Evolutionary conservation across 2,888 invertebrate genomes (phyloP).

Genomic region (Temnothorax rugatulus): DNA sequence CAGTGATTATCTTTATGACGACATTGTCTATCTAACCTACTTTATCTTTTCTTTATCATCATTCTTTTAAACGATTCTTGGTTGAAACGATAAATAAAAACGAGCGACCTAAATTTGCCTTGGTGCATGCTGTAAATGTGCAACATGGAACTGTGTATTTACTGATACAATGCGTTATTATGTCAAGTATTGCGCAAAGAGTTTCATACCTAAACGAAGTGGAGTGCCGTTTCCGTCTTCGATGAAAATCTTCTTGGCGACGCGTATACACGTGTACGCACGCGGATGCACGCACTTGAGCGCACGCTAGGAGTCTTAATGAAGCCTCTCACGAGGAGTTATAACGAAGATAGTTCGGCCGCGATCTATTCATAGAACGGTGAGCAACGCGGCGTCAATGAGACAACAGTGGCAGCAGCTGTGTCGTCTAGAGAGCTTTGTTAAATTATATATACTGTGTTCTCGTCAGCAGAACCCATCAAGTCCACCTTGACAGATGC

Average conservation of each 20-base stretch:
- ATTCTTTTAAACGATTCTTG: background rate
- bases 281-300: slow-evolving; percentile 44
- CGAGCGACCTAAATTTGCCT: slow-evolving; percentile 2
- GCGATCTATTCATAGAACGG: slow-evolving; percentile 73
- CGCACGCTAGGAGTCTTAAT: slow-evolving; percentile 59
- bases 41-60: background rate
- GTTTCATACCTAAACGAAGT: slow-evolving; percentile 57
- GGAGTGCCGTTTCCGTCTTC: slow-evolving; percentile 64
- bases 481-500: slow-evolving; percentile 61
- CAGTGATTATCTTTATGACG: slow-evolving; percentile 20
- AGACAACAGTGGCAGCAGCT: slow-evolving; percentile 77
- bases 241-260: slow-evolving; percentile 56
- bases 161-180: slow-evolving; percentile 58
- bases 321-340: slow-evolving; percentile 58
- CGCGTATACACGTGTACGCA: slow-evolving; percentile 17
- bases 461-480: slow-evolving; percentile 51
- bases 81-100: slow-evolving; percentile 24
- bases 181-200: slow-evolving; percentile 66
- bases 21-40: background rate
- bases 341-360: slow-evolving; percentile 59
- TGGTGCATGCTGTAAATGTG: background rate
- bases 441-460: slow-evolving; percentile 38
- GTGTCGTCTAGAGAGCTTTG: slow-evolving; percentile 65
- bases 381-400: slow-evolving; percentile 75
- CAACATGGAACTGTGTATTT: background rate